Evolutionary conservation across 2,888 invertebrate species (phyloP).

Genomic region (Dryococelus australis): DNA sequence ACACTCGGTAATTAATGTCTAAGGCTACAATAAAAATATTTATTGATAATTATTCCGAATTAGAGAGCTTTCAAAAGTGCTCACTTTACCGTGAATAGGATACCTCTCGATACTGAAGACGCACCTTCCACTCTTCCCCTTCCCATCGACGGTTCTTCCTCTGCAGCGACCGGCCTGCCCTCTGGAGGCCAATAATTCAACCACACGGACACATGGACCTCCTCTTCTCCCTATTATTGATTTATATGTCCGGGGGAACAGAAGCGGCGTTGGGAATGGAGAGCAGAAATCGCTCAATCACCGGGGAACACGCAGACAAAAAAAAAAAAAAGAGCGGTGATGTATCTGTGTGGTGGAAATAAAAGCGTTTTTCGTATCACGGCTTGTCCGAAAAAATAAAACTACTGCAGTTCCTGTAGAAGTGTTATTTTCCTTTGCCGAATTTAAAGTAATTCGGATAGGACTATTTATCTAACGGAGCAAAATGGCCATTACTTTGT

Average conservation of each 20-base stretch:
- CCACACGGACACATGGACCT: background rate
- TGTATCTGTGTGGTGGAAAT: background rate
- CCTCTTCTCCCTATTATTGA: background rate
- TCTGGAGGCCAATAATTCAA: background rate
- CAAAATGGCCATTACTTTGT: no score
- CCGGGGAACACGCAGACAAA: background rate
- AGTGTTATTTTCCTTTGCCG: no score
- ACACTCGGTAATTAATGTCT: no score
- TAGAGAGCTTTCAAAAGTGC: no score
- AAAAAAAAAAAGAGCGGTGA: no score
- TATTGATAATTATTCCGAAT: no score
- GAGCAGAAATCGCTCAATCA: background rate
- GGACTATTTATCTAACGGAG: no score
- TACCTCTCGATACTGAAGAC: background rate
- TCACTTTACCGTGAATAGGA: no score
- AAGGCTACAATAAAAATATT: no score
- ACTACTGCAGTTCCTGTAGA: no score
- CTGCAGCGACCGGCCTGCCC: background rate
- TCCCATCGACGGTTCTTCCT: background rate
- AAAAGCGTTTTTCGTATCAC: background rate
- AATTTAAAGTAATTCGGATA: no score
- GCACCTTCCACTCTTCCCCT: background rate
- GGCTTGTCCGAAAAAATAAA: no score
- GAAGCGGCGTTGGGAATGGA: background rate
- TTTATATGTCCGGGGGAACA: background rate